Evolutionary conservation across 2,113 vertebrate species (phyloP).

Genomic region (Nothocercus nigrocapillus): DNA sequence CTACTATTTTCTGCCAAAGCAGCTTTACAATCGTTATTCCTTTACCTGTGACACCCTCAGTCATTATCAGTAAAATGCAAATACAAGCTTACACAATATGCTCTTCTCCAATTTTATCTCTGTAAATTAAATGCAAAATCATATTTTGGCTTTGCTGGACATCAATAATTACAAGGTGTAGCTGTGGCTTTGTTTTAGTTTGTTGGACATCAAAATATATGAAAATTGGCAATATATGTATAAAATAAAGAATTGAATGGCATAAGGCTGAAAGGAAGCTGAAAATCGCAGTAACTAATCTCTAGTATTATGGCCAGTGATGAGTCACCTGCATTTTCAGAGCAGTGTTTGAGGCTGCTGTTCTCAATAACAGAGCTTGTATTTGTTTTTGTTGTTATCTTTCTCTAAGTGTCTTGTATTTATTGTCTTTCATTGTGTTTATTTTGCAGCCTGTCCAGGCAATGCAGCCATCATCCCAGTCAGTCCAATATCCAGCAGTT

Average conservation of each 20-base stretch:
- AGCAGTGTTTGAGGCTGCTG: neutral
- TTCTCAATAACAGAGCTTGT: neutral
- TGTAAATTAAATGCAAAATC: neutral
- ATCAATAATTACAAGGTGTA: neutral
- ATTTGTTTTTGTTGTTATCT: neutral
- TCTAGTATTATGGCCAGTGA: neutral
- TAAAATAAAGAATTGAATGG: neutral
- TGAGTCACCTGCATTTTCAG: neutral
- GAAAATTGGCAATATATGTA: neutral
- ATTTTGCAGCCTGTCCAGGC: constrained; percentile 75
- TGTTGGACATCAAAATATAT: neutral
- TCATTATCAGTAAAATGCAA: neutral
- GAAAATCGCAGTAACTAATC: neutral
- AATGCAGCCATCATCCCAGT: constrained; percentile 81
- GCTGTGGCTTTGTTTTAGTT: constrained; percentile 2
- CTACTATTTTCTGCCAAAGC: constrained; percentile 3
- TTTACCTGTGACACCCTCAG: neutral
- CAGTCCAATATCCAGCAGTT: constrained; percentile 88
- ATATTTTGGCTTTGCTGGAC: neutral
- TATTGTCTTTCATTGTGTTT: constrained; percentile 51
- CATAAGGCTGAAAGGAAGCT: neutral
- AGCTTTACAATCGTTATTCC: neutral
- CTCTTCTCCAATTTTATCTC: neutral
- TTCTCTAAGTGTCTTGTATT: constrained; percentile 1
- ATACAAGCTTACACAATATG: neutral